These are phyloP conservation scores for Rissa tridactyla DNA, from an alignment of 2,113 vertebrate species.

Conservation along the genomic window DNA sequence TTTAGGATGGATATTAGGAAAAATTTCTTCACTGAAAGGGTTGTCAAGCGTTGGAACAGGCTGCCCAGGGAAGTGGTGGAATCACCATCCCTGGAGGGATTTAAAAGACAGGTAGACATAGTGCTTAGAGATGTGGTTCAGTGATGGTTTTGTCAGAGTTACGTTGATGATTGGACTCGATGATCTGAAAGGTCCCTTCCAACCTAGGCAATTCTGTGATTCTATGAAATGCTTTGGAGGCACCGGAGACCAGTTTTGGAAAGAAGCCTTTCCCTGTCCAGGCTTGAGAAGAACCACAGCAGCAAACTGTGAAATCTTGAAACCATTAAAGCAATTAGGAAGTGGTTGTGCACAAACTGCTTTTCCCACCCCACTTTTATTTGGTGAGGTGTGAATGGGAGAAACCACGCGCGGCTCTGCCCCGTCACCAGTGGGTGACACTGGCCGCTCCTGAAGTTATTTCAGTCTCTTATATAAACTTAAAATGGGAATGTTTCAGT, in stretches of 20 bases:
- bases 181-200: no score
- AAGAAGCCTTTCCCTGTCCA: neutral
- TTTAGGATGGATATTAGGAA: no score
- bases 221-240: neutral
- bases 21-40: no score
- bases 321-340: neutral
- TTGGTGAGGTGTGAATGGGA: neutral
- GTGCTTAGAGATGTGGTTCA: no score
- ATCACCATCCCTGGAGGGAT: no score
- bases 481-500: neutral
- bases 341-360: neutral
- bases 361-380: neutral
- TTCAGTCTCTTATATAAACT: neutral
- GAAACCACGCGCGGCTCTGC: neutral
- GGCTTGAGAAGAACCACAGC: neutral
- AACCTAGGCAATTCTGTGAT: no score
- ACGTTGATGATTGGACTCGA: no score
- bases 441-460: neutral
- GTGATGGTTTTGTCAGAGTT: no score
- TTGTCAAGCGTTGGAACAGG: no score
- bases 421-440: neutral
- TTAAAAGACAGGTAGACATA: no score
- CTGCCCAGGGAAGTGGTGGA: no score
- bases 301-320: neutral
- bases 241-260: neutral